phyloP scores from a whole-genome alignment of 2,113 vertebrate species.

The Eclectus roratus region DNA sequence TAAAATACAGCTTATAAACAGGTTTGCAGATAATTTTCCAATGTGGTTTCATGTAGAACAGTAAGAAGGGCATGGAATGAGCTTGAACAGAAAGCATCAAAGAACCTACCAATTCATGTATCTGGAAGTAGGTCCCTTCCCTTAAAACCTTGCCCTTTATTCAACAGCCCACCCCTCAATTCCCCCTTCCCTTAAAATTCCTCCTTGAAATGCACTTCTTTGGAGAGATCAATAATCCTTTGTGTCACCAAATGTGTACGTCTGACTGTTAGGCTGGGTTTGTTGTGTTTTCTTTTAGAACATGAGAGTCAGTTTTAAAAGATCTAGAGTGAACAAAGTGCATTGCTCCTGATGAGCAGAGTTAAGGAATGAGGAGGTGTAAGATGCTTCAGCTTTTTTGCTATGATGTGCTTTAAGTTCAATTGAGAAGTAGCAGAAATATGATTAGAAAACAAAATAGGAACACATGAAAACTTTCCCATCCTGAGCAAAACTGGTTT shows the following conservation, averaged over 20 bases:
- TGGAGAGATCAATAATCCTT: neutral
- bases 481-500: neutral
- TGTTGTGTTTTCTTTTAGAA: neutral
- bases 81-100: neutral
- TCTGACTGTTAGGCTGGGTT: neutral
- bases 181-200: neutral
- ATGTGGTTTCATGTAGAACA: neutral
- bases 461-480: neutral
- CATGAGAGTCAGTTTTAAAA: neutral
- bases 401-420: neutral
- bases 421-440: neutral
- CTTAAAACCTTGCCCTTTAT: neutral
- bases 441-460: neutral
- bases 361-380: neutral
- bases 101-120: neutral
- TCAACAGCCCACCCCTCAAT: neutral
- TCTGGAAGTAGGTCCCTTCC: neutral
- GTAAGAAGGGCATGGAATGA: neutral
- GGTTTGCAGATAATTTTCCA: neutral
- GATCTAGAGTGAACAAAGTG: neutral
- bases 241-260: neutral
- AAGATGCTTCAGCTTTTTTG: neutral
- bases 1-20: neutral
- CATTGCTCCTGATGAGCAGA: fast-evolving
- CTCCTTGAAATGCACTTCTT: neutral